phyloP scores from a whole-genome alignment of 2,113 vertebrate species.

The Syngnathus floridae region DNA sequence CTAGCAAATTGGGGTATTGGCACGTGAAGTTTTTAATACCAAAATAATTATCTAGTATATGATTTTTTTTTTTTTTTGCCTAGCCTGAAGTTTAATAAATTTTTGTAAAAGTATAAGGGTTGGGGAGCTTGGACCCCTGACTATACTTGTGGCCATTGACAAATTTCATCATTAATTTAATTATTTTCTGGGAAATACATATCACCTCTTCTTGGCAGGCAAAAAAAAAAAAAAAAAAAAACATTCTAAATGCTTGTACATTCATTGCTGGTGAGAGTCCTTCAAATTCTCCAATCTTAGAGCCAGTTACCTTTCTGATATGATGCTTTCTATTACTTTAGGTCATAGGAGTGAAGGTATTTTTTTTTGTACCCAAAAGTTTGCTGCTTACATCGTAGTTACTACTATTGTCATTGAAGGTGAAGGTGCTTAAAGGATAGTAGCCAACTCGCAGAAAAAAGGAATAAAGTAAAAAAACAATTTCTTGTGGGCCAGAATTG shows the following conservation, averaged over 20 bases:
- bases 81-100: too few species aligned
- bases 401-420: slow-evolving; percentile 13
- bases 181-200: background rate
- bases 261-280: background rate
- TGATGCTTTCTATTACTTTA: slow-evolving; percentile 14
- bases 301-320: slow-evolving; percentile 27
- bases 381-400: slow-evolving; percentile 14
- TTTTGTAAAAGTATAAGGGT: too few species aligned
- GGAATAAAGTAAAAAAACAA: background rate
- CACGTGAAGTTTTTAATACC: too few species aligned
- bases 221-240: background rate
- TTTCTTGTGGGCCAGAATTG: slow-evolving; percentile 1
- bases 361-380: slow-evolving; percentile 14
- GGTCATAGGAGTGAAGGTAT: slow-evolving; percentile 13
- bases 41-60: too few species aligned
- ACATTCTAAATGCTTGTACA: background rate
- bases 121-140: too few species aligned
- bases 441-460: background rate
- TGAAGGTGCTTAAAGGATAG: background rate
- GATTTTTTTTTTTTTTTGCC: too few species aligned
- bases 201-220: background rate
- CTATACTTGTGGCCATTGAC: too few species aligned
- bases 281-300: slow-evolving; percentile 26
- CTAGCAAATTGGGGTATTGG: too few species aligned
- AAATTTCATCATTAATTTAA: too few species aligned